Evolutionary conservation across 1,140 invertebrate genomes (phyloP), one percentile per base, ranked within the genome.

Genomic region (Zaprionus lachaisei): DNA sequence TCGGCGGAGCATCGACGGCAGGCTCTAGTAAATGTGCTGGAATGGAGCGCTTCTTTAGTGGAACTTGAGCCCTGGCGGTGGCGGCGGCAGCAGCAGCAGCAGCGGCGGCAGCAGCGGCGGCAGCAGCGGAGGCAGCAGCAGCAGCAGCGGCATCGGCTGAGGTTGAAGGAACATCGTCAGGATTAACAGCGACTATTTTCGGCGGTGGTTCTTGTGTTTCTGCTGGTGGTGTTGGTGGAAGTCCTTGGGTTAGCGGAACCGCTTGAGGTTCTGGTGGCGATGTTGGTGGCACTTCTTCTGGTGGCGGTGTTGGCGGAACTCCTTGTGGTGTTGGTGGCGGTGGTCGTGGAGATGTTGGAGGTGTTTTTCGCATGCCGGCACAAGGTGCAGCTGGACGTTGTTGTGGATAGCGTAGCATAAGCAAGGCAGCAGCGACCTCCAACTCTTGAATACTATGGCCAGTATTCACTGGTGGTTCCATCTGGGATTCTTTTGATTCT

Each of bases 341-440:
- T 2, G 61, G 64, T 9, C 57, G 41, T 11, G 57, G 37, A 7
- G 77, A 51, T 44, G 26, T n/a, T 12, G 7, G 74, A 38, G 26
- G 38, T 38, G 63, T 15, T 26, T 56, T 70, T 38, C 57, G 20
- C 28, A 60, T 51, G 1, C 41, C 67, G 60, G 9, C 72, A 62
- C 58, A 11, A 51, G 17, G 17, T n/a, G 44, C 41, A n/a, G 15
- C 34, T 12, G 22, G 60, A 4, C 56, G 11, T 17, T 81, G 68
- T n/a, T 80, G 78, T 28, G 89, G 82, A 61, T 90, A 86, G 60
- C 90, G 89, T 7, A 91, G 62, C 78, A 90, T 64, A 2, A 91
- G 51, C 20, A 91, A 55, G 1, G 84, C 90, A 0, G 80, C 55
- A 2, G 89, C 89, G 0, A 90, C 89, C 51, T 84, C 90, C n/a